A percentile compares a stretch with the other conserved stretches of the same genome.
phyloP scores from a whole-genome alignment of 2,888 invertebrate genomes.

The Antitype chi region DNA sequence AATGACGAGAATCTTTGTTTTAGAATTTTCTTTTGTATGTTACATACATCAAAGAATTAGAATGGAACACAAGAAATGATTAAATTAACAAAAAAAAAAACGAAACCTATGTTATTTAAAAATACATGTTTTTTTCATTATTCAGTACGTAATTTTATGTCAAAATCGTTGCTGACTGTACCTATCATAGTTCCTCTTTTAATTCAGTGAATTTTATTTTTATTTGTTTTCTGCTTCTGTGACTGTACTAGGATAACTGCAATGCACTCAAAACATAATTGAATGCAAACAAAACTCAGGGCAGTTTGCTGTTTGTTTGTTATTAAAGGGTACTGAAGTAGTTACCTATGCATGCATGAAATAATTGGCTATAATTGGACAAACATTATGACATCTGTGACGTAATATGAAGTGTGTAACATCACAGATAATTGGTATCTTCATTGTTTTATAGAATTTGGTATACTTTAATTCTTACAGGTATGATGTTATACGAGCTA shows the following conservation, averaged over 20 bases:
- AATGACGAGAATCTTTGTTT: not conserved
- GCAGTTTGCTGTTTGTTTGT: not conserved
- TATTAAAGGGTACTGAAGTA: not conserved
- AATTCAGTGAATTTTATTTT: not conserved
- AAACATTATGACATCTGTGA: not conserved
- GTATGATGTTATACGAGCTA: slow-evolving; percentile 94
- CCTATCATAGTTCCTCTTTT: not conserved
- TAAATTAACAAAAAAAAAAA: not conserved
- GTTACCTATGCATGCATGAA: not conserved
- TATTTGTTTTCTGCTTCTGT: not conserved
- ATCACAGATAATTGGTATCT: not conserved
- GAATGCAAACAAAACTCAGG: not conserved
- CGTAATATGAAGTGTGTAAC: not conserved
- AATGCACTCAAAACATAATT: not conserved
- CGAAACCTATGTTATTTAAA: not conserved
- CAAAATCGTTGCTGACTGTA: not conserved
- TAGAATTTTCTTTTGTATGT: not conserved
- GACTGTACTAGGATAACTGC: not conserved
- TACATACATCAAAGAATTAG: too few relatives aligned
- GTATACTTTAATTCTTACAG: slow-evolving; percentile 76
- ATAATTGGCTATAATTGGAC: not conserved
- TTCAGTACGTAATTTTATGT: not conserved
- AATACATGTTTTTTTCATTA: not conserved
- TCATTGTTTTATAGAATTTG: not conserved
- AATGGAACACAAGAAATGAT: not conserved